Evolutionary conservation across 2,888 invertebrate genomes (phyloP), one percentile per base, ranked within the genome.

Genomic region (Parnassius apollo): DNA sequence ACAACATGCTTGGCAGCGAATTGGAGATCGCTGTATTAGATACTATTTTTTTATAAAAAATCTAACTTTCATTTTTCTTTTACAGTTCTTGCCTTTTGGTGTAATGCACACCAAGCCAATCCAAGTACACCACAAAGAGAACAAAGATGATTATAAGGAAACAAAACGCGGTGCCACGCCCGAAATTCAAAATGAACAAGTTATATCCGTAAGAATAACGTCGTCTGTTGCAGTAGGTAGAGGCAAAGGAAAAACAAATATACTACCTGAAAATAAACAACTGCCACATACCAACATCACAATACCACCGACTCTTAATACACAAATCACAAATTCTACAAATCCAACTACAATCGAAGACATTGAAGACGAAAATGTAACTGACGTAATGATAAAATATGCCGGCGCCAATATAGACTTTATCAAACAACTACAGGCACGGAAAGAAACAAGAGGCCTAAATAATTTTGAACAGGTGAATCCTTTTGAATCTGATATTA

Each of bases 141-240:
- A 66, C 66, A 66, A 70, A 53, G 69, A 69, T 65, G 65, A 72
- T 54, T 67, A 72, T 57, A 75, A 67, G 55, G 69, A 71, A 66
- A 67, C 69, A 74, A 80, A 77, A 66, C 74, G 75, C 61, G 75
- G 73, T 62, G 74, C 75, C 62, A 65, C 69, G 65, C 61, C 73
- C 18, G 48, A 64, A 13, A 71, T 73, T 55, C 66, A 85, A 75
- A 69, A 92, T 75, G 82, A 93, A 82, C 80, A 88, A 80, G 86
- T 91, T 42, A 91, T 91, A 75, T 90, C 91, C 48, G 93, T 94
- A 52, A 90, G 94, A 74, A 93, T 94, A 62, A 93, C 93, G 8
- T 94, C 94, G 9, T 93, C 93, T 9, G 93, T 94, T 13, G 93
- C 93, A 59, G 89, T 94, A 7, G 93, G 92, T 2, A 89, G 93